Percentiles rank a stretch among this genome's conserved stretches.
phyloP scores from a whole-genome alignment of 2,113 vertebrate genomes.

The Tenebrosternarchus preto region DNA sequence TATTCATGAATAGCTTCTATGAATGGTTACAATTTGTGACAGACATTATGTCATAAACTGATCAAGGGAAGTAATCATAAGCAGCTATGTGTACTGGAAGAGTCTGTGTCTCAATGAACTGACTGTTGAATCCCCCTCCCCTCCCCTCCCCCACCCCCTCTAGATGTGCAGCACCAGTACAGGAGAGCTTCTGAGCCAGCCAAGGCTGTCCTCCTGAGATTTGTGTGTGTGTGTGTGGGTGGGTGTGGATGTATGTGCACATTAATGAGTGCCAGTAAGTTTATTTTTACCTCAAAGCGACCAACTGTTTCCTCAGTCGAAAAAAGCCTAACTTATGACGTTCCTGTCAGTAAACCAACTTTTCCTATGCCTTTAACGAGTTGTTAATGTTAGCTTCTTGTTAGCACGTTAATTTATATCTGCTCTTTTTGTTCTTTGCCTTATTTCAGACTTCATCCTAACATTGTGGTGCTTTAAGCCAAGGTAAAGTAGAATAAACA shows the following conservation, averaged over 20 bases:
- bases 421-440: not conserved
- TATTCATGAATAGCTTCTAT: too few species aligned
- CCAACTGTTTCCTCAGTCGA: not conserved
- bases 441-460: not conserved
- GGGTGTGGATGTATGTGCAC: slow-evolving; percentile 1
- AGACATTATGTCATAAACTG: too few species aligned
- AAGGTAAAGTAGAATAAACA: not conserved
- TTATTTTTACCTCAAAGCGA: not conserved
- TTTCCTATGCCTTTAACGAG: not conserved
- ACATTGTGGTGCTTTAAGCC: not conserved
- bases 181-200: not conserved
- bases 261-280: not conserved
- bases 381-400: not conserved
- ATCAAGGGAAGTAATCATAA: too few species aligned
- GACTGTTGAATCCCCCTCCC: not conserved
- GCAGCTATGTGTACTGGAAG: too few species aligned
- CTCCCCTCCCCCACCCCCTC: not conserved
- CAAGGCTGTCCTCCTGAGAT: not conserved
- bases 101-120: slow-evolving; percentile 5
- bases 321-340: not conserved
- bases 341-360: slow-evolving; percentile 32
- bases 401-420: not conserved
- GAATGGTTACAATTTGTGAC: too few species aligned
- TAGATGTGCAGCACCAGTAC: slow-evolving; percentile 19
- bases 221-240: slow-evolving; percentile 19